A percentile compares a stretch with the other conserved stretches of the same genome.
Evolutionary conservation across 2,113 vertebrate genomes (phyloP).

Genomic region (Chauna torquata): DNA sequence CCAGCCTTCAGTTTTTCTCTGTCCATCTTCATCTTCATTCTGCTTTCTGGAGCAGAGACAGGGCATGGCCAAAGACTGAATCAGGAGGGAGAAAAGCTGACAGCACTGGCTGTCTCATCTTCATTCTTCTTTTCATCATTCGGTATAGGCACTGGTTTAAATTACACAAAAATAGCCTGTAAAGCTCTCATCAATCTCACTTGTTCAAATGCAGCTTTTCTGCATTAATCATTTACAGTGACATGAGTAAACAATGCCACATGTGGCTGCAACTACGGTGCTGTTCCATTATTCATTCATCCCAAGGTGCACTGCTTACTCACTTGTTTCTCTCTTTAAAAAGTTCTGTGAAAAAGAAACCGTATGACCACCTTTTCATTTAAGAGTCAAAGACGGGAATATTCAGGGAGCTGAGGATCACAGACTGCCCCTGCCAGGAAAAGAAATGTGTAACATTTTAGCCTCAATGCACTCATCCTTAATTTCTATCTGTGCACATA

Average conservation of each 20-base stretch:
- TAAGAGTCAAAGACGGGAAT: neutral
- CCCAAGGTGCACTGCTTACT: slow-evolving; percentile 35
- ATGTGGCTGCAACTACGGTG: slow-evolving; percentile 20
- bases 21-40: neutral
- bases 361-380: neutral
- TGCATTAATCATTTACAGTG: slow-evolving; percentile 67
- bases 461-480: neutral
- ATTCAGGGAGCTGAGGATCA: neutral
- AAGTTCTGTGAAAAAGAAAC: neutral
- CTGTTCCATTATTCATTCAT: slow-evolving; percentile 39
- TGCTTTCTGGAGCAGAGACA: neutral
- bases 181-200: slow-evolving; percentile 54
- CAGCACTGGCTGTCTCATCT: neutral
- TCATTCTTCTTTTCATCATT: slow-evolving; percentile 1
- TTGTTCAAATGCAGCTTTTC: slow-evolving; percentile 62
- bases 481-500: neutral
- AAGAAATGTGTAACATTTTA: neutral
- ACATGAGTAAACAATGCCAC: slow-evolving; percentile 71
- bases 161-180: slow-evolving; percentile 58
- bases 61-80: neutral
- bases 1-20: neutral
- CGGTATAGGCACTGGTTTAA: slow-evolving; percentile 59
- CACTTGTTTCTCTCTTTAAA: neutral
- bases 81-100: neutral
- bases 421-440: neutral